Conservation (phyloP, 2,888 invertebrate genomes). For the Zygogramma bicolorata region DNA sequence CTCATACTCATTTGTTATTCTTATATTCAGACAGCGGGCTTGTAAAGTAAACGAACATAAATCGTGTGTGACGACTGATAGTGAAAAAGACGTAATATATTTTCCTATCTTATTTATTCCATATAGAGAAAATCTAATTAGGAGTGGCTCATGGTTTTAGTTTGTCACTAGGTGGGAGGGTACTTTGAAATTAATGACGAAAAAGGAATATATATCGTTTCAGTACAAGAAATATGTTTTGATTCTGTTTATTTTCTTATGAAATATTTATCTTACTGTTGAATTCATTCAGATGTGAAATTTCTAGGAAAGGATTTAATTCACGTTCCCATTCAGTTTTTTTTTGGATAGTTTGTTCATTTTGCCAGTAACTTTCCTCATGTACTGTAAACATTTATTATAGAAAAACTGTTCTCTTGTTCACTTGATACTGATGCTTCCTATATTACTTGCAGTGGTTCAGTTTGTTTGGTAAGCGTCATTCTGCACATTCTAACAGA, state of each 20-base stretch:
- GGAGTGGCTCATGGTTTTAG: neutral
- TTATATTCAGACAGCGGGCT: neutral
- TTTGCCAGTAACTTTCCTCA: neutral
- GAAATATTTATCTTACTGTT: constrained; percentile 2
- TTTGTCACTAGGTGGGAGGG: neutral
- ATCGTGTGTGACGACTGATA: constrained; percentile 8
- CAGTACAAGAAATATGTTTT: neutral
- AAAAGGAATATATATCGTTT: neutral
- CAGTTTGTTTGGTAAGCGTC: constrained; percentile 5
- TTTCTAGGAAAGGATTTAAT: neutral
- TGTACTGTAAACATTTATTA: neutral
- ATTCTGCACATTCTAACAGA: constrained; percentile 52
- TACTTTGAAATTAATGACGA: neutral
- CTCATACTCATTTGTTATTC: neutral
- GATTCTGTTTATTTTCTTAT: constrained; percentile 3
- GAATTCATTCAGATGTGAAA: neutral
- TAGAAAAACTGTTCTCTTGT: neutral
- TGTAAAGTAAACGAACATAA: constrained; percentile 15
- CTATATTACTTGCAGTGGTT: neutral
- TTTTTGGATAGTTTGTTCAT: neutral
- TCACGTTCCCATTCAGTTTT: neutral
- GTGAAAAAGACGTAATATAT: neutral
- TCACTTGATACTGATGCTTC: neutral
- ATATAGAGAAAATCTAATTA: neutral
- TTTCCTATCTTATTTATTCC: neutral